A percentile compares a stretch with the other conserved stretches of the same genome.
Conservation (phyloP, 2,797 vertebrate species). For the Darevskia mixta region DNA sequence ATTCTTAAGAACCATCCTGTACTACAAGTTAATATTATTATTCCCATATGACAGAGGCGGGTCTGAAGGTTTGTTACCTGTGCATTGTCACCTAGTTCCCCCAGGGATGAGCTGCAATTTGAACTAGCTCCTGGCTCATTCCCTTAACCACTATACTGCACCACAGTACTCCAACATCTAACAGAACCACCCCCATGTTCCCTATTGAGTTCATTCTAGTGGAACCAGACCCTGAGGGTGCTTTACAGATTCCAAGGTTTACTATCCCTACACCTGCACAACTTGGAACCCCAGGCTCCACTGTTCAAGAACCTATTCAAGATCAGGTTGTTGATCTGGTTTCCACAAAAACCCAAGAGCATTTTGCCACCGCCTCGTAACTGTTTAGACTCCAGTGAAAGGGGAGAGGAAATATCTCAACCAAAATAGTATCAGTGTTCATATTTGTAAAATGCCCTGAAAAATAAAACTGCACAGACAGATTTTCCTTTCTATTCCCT, state of each 20-base stretch:
- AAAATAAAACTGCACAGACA: not conserved
- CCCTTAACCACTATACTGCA: not conserved
- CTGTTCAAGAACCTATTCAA: not conserved
- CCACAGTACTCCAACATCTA: not conserved
- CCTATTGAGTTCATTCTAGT: not conserved
- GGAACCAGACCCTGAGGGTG: not conserved
- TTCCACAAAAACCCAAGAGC: not conserved
- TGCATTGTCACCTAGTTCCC: not conserved
- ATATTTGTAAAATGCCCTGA: not conserved
- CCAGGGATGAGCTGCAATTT: not conserved
- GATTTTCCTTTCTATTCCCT: not conserved
- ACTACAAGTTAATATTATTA: not conserved
- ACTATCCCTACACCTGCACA: not conserved
- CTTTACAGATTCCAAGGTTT: constrained; percentile 15
- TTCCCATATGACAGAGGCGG: not conserved
- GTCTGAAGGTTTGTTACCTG: not conserved
- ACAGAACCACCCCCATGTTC: not conserved
- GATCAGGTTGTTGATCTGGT: not conserved
- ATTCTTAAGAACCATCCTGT: not conserved
- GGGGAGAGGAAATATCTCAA: not conserved
- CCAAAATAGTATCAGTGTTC: not conserved
- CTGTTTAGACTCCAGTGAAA: not conserved
- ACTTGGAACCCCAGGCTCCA: not conserved
- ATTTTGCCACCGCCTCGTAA: not conserved
- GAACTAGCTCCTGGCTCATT: not conserved